phyloP scores from a whole-genome alignment of 2,888 invertebrate species.

The Prenolepis imparis region DNA sequence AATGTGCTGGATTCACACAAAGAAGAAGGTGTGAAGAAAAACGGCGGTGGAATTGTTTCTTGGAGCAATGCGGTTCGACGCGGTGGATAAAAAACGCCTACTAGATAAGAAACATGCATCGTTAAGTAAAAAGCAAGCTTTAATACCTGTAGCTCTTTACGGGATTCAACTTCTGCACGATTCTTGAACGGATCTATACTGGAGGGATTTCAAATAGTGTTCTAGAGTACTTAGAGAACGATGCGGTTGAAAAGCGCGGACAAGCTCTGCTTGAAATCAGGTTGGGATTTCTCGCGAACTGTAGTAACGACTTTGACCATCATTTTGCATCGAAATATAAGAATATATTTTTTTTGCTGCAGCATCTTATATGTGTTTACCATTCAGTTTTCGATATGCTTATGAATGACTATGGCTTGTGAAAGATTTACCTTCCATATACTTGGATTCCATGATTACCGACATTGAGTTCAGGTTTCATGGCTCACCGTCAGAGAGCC shows the following conservation, averaged over 20 bases:
- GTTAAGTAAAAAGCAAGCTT: neutral
- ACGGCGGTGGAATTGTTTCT: neutral
- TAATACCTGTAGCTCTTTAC: neutral
- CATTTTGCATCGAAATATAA: slow-evolving; percentile 50
- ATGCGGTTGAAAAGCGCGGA: neutral
- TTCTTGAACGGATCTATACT: neutral
- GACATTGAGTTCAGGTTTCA: slow-evolving; percentile 1
- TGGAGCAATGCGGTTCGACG: neutral
- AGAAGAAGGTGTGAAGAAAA: neutral
- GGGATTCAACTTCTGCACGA: neutral
- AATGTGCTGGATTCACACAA: neutral
- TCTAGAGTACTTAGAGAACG: neutral
- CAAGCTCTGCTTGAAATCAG: slow-evolving; percentile 34
- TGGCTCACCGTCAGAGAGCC: slow-evolving; percentile 24
- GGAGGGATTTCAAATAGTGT: neutral
- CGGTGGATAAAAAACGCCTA: neutral
- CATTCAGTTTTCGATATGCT: neutral
- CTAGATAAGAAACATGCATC: neutral
- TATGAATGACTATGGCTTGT: neutral
- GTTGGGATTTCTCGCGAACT: slow-evolving; percentile 48
- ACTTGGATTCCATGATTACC: slow-evolving; percentile 26
- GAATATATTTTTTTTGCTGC: neutral
- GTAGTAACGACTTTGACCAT: slow-evolving; percentile 68
- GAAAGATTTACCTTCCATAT: neutral
- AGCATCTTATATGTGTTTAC: neutral